phyloP scores from a whole-genome alignment of 2,888 invertebrate species.

The Amblyteles armatorius region DNA sequence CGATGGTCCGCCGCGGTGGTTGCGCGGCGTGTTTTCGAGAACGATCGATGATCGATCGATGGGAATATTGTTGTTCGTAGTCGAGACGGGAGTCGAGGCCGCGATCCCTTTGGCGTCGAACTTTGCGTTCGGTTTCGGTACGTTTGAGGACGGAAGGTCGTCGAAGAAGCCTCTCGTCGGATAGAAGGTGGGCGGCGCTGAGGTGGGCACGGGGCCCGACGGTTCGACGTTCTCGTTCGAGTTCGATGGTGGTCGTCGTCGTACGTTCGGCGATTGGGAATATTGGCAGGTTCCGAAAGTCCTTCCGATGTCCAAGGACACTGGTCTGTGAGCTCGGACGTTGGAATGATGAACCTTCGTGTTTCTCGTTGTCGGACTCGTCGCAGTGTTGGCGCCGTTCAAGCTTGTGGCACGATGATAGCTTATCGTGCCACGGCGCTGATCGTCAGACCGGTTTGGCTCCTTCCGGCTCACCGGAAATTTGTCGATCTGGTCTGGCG shows the following conservation, averaged over 20 bases:
- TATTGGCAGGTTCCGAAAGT: slow-evolving; percentile 66
- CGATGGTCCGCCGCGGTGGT: slow-evolving; percentile 76
- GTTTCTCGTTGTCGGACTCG: slow-evolving; percentile 38
- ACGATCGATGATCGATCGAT: slow-evolving; percentile 37
- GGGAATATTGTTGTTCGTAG: slow-evolving; percentile 58
- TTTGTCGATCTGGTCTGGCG: slow-evolving; percentile 72
- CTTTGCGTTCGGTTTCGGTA: slow-evolving; percentile 73
- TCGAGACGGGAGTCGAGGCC: slow-evolving; percentile 78
- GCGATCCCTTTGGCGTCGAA: slow-evolving; percentile 69
- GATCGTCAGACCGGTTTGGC: slow-evolving; percentile 44
- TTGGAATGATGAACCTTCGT: slow-evolving; percentile 64
- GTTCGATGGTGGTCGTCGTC: slow-evolving; percentile 29
- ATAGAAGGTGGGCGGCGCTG: slow-evolving; percentile 77
- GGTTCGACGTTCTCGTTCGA: slow-evolving; percentile 60
- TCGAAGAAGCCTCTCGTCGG: slow-evolving; percentile 77
- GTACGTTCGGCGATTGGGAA: slow-evolving; percentile 60
- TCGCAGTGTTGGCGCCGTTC: slow-evolving; percentile 50
- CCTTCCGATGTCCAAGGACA: slow-evolving; percentile 78
- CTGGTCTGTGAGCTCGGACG: slow-evolving; percentile 75
- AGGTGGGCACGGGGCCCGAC: slow-evolving; percentile 72
- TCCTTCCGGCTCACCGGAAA: slow-evolving; percentile 67
- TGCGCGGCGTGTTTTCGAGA: slow-evolving; percentile 69
- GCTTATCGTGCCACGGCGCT: slow-evolving; percentile 71
- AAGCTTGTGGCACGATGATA: slow-evolving; percentile 49
- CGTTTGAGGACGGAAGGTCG: slow-evolving; percentile 68